phyloP scores from a whole-genome alignment of 1,140 invertebrate genomes.

The fruit fly (Drosophila melanogaster) region Release_6_plus_ISO1_MT NT_037436.4:9983001-9983500 shows the following conservation, averaged over 20 bases:
- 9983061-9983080: no score
- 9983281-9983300: constrained; percentile 58
- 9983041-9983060: neutral
- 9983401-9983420: constrained; percentile 69
- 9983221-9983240: constrained; percentile 16
- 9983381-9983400: neutral
- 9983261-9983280: constrained; percentile 61
- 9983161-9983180: no score
- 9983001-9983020: neutral
- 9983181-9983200: neutral
- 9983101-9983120: no score
- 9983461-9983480: constrained; percentile 50
- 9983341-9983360: neutral
- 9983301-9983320: constrained; percentile 69
- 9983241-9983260: constrained; percentile 39
- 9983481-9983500: constrained; percentile 77
- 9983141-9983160: no score
- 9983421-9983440: constrained; percentile 61
- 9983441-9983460: neutral
- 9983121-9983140: no score
- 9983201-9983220: neutral
- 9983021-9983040: neutral
- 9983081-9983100: no score
- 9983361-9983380: constrained; percentile 11
- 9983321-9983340: constrained; percentile 19